These are phyloP conservation scores for Clostera curtula DNA, from an alignment of 2,888 invertebrate species.

Conservation along the genomic window DNA sequence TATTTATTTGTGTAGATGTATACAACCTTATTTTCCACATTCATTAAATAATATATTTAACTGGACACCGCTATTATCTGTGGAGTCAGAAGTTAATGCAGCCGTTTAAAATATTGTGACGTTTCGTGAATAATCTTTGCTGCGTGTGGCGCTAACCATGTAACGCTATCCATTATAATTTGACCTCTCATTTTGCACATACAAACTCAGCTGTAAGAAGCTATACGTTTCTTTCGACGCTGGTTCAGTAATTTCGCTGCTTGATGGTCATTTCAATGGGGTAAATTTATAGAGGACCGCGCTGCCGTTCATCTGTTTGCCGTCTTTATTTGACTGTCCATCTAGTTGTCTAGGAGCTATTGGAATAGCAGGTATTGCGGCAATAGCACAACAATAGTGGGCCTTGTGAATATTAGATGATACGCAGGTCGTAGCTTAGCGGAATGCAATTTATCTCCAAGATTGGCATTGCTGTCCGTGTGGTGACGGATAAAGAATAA, in stretches of 20 bases:
- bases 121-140: constrained; percentile 52
- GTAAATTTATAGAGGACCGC: constrained; percentile 47
- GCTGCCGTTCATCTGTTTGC: constrained; percentile 45
- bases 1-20: too few species aligned
- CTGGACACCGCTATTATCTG: constrained; percentile 53
- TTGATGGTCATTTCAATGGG: constrained; percentile 66
- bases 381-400: constrained; percentile 40
- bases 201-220: constrained; percentile 7
- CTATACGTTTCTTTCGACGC: constrained; percentile 29
- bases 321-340: constrained; percentile 50
- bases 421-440: too few species aligned
- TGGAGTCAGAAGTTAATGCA: constrained; percentile 52
- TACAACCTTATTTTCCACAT: constrained; percentile 36
- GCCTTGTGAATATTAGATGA: constrained; percentile 26
- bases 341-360: constrained; percentile 38
- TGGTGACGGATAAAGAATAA: too few species aligned
- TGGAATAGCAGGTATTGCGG: too few species aligned
- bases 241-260: constrained; percentile 48
- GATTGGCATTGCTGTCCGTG: too few species aligned
- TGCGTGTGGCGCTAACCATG: constrained; percentile 34
- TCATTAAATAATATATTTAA: constrained; percentile 54
- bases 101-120: constrained; percentile 66
- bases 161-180: constrained; percentile 17
- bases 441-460: too few species aligned
- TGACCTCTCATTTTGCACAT: constrained; percentile 13